Evolutionary conservation across 2,113 vertebrate species (phyloP), one percentile per base, ranked within the genome.

Genomic region (Zonotrichia leucophrys): DNA sequence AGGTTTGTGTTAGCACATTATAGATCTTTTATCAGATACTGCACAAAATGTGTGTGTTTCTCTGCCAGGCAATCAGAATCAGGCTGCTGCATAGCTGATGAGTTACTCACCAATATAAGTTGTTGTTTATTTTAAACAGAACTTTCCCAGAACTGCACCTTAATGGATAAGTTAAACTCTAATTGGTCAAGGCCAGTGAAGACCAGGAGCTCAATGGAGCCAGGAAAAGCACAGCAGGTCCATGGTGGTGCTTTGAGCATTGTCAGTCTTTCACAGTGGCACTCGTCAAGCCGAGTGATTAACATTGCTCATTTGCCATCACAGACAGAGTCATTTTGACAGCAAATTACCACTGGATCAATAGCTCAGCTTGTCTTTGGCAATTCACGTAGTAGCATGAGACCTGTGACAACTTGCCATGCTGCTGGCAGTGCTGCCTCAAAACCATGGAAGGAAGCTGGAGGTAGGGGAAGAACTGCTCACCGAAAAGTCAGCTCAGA

Each of bases 1-100:
- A 97, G 95, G 94, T 96, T 96, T 97, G 95, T 96, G 94, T 97
- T 97, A 96, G 96, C 96, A 96, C 92, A 87, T 97, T 97, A 96
- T 94, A 96, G 96, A 96, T 97, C 94, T 94, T 96, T 95, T 96
- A 97, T 97, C 95, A 95, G 95, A 97, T 96, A 94, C 95, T 84
- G 94, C 93, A 95, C 95, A 93, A 95, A 96, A 95, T 96, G 91
- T 93, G 92, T 95, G 90, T 95, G 95, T 95, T 96, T 96, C 95
- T 87, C 82, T 96, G 95, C 96, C 95, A 95, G 95, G 91, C 96
- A 94, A 87, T 95, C 94, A 89, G 90, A 87, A 95, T 96, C 85
- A 94, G 89, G 46, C 90, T 96, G 94, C 94, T 87, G 94, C 95
- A 92, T 94, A 88, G 91, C 55, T 93, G 84, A 94, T 94, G 95